Evolutionary conservation across 2,113 vertebrate genomes (phyloP), one percentile per base, ranked within the genome.

Genomic region (Amblyornis subalaris): DNA sequence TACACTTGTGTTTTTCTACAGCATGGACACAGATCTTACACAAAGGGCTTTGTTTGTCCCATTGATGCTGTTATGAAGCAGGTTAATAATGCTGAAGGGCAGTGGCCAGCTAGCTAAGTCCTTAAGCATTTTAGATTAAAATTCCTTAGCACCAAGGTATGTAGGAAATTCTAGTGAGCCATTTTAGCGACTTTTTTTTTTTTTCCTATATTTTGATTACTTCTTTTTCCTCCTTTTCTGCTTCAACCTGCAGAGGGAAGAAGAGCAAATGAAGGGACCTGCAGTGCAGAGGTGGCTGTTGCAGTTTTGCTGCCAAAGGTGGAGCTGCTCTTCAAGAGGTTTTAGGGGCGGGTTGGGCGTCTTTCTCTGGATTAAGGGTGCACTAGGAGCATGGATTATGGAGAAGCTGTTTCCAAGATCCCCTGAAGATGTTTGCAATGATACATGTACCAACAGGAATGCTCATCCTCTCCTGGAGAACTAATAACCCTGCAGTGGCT

Each of bases 321-420:
- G 28, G 82, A 85, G 45, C n/a, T 81, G 45, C n/a, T 36, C 53
- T 78, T 60, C 38, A 26, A 0, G 47, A 44, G 66, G 25, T 36
- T 67, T 20, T 36, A 25, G 24, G 31, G 18, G 3, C 29, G 21
- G n/a, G 38, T 10, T n/a, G 15, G 35, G 9, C 18, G 13, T 18
- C 50, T 62, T 69, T 51, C 8, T 61, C 23, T 0, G 0, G 53
- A 29, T 23, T 12, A 18, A 28, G 10, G 7, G 9, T 31, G 20
- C 15, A 0, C 21, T 38, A 26, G 35, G 38, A 80, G 22, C 2
- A 0, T 2, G 4, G 44, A 18, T 33, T 45, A 8, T 0, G 0
- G 19, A 48, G 45, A 40, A 87, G 50, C 42, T 33, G 44, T 33
- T 84, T 81, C n/a, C 18, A 23, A 29, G 54, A n/a, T 87, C 3